Base-by-base conservation (phyloP, 1,140 invertebrate species). In the Papilio dardanus region DNA sequence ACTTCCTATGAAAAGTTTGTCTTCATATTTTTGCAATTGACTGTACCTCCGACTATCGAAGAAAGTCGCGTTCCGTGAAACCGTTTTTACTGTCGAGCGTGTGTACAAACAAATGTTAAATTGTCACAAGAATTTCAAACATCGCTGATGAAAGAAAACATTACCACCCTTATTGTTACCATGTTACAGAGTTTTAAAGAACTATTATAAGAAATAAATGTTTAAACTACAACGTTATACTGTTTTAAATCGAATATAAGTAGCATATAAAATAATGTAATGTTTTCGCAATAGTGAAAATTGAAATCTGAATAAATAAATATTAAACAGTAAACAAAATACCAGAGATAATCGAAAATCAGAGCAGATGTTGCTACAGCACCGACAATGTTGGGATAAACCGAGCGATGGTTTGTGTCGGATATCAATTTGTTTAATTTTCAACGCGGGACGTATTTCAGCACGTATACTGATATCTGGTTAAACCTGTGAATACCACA, bases 41-140 rank as follows among this genome's bases (percentile, higher is more conserved):
- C 35, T 76, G 31, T 66, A 67, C 62, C 58, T 35, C 40, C 75
- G 50, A 50, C 75, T 81, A 71, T 81, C 79, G 80, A 76, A 75
- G 85, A 83, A 86, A 82, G 74, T 67, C 76, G 77, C 76, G 75
- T 89, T 87, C 83, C 79, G 76, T 82, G 88, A 84, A 90, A 83
- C 82, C 76, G 78, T 78, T 50, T 74, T 80, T 74, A 75, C 58
- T 79, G 78, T 79, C 83, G 79, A 65, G 58, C 54, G 46, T 89
- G 83, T 87, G 85, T 88, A 89, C 85, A 87, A 88, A 88, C 86
- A 88, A 81, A 74, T 77, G 77, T 86, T 86, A 86, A 88, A 86
- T 87, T 87, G 87, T 85, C 80, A 81, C 76, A 86, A 81, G 87
- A 90, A 88, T 88, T 87, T 80, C 81, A 88, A 90, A 87, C 86